Conservation (phyloP, 2,888 invertebrate species). For the Pandemis corylana region DNA sequence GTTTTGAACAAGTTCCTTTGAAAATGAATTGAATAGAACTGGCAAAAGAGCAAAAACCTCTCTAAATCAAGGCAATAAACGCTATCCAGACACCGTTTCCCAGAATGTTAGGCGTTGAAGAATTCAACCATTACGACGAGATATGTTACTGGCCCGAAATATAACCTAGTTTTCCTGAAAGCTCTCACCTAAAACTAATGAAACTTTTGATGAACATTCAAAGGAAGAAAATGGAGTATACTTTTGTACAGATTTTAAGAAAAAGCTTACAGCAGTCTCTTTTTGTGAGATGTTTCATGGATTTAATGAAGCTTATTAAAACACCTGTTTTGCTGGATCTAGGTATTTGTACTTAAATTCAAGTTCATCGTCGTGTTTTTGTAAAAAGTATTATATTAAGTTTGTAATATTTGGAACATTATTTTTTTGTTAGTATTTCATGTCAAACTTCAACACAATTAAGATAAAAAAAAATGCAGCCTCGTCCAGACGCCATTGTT, state of each 20-base stretch:
- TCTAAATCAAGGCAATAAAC: conserved; percentile 15
- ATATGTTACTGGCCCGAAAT: conserved; percentile 20
- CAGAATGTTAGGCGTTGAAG: conserved; percentile 9
- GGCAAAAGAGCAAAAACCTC: not conserved
- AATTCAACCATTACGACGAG: conserved; percentile 11
- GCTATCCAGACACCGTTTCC: not conserved
- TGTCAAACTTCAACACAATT: no score
- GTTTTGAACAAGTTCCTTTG: not conserved
- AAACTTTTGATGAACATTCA: conserved; percentile 3
- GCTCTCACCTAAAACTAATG: conserved; percentile 17
- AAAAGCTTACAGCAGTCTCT: not conserved
- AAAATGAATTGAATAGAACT: not conserved
- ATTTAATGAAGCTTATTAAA: not conserved
- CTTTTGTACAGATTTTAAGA: conserved; percentile 1
- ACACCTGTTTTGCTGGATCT: no score
- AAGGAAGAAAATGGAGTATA: conserved; percentile 9
- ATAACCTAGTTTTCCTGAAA: conserved; percentile 12
- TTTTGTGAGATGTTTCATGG: not conserved
- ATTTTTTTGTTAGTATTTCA: no score
- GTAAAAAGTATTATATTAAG: no score
- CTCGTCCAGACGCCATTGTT: no score
- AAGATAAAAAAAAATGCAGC: no score
- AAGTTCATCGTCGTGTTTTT: no score
- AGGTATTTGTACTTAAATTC: not conserved
- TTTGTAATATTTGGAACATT: no score